Percentiles rank a stretch among this genome's conserved stretches.
phyloP scores from a whole-genome alignment of 1,140 invertebrate genomes.

The Halesus radiatus region DNA sequence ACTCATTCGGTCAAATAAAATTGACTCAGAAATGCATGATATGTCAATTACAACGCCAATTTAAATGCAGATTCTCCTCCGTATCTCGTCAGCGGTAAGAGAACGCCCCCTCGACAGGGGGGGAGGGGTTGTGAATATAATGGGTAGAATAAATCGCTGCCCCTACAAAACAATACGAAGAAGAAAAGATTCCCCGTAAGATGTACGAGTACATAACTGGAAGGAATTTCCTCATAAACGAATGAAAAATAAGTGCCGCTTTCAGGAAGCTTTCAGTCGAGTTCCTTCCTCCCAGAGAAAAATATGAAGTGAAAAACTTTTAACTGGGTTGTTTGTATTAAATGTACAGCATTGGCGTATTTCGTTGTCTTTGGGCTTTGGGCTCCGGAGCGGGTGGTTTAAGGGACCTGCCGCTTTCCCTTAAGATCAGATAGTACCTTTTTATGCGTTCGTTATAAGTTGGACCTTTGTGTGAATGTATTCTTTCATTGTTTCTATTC shows the following conservation, averaged over 20 bases:
- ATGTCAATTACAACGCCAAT: too few species aligned
- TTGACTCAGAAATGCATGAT: too few species aligned
- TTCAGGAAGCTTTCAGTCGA: conserved; percentile 26
- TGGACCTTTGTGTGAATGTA: too few species aligned
- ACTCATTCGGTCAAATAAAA: too few species aligned
- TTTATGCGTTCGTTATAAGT: too few species aligned
- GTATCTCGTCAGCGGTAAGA: neutral
- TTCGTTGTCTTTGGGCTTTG: too few species aligned
- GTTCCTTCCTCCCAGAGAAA: conserved; percentile 23
- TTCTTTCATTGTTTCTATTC: too few species aligned
- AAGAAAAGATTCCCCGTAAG: conserved; percentile 27
- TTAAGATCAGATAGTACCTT: too few species aligned
- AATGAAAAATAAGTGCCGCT: conserved; percentile 41
- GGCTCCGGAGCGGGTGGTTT: too few species aligned
- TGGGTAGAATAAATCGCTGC: conserved; percentile 30
- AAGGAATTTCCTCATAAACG: conserved; percentile 39
- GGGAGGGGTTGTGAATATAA: neutral
- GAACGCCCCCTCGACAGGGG: neutral
- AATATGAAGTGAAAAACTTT: conserved; percentile 30
- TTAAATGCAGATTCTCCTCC: neutral
- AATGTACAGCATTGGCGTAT: neutral
- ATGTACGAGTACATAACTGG: conserved; percentile 33
- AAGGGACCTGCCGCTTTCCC: too few species aligned
- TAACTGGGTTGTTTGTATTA: conserved; percentile 31
- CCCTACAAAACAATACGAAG: conserved; percentile 38